A percentile compares a stretch with the other conserved stretches of the same genome.
Evolutionary conservation across 30 jellyfish, hydroid and myxozoan species (phyloP).

Genomic region (Turritopsis dohrnii): DNA sequence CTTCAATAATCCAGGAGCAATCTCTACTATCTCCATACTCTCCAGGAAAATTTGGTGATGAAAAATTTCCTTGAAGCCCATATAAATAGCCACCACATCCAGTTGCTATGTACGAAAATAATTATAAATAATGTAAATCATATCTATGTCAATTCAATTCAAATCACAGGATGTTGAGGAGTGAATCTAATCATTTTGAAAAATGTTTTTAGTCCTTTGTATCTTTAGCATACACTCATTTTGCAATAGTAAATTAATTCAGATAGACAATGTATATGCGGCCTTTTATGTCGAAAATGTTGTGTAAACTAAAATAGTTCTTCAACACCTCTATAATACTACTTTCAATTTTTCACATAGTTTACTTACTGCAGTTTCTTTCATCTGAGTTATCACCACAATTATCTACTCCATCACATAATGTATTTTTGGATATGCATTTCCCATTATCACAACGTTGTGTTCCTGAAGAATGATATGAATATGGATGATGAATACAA

Average conservation of each 20-base stretch:
- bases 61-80: conserved; percentile 48
- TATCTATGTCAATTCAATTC: no score
- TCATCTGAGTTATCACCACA: conserved; percentile 97
- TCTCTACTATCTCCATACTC: conserved; percentile 62
- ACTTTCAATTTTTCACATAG: neutral
- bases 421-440: conserved; percentile 57
- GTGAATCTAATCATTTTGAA: no score
- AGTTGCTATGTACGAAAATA: neutral
- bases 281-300: no score
- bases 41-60: conserved; percentile 67
- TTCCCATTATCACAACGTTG: conserved; percentile 82
- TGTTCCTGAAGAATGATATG: conserved; percentile 36
- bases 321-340: no score
- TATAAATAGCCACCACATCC: conserved; percentile 1
- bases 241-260: no score
- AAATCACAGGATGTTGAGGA: no score
- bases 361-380: conserved; percentile 67
- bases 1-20: conserved; percentile 77
- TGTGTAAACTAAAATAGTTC: no score
- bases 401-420: conserved; percentile 80
- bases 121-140: neutral
- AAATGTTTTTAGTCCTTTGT: no score
- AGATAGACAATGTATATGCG: no score
- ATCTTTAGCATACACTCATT: no score
- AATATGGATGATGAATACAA: no score